These are phyloP conservation scores for Rhadina sibilatrix DNA, from an alignment of 2,113 vertebrate genomes.

Conservation along the genomic window DNA sequence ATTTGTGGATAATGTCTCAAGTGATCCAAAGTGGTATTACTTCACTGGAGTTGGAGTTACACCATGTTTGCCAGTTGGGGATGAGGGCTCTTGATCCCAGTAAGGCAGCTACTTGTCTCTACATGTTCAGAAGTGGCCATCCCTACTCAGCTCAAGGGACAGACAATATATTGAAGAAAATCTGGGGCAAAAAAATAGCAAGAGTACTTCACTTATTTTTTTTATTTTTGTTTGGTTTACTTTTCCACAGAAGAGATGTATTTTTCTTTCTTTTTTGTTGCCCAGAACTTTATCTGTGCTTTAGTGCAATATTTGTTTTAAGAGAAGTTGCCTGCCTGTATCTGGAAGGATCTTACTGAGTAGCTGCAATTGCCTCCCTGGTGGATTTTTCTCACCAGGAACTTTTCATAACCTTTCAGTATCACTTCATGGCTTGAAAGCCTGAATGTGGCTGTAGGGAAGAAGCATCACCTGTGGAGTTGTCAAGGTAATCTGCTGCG, in stretches of 20 bases:
- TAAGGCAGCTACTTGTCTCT: not conserved
- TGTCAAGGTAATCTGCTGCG: conserved; percentile 22
- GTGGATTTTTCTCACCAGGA: not conserved
- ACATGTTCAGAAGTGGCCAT: not conserved
- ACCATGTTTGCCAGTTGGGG: fast-evolving
- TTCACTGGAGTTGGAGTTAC: not conserved
- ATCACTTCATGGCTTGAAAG: not conserved
- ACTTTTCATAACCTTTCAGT: conserved; percentile 12
- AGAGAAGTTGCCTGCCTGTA: not conserved
- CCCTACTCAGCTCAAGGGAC: not conserved
- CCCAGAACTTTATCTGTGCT: not conserved
- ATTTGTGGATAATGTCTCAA: not conserved
- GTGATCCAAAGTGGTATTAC: not conserved
- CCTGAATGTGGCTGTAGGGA: not conserved
- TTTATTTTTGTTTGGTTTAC: not conserved
- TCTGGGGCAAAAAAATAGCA: not conserved
- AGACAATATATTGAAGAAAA: not conserved
- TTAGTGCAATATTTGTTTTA: not conserved
- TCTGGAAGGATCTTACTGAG: not conserved
- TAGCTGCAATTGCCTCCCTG: not conserved
- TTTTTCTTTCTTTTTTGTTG: not conserved
- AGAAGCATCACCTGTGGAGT: not conserved
- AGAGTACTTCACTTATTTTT: not conserved
- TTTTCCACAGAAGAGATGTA: not conserved
- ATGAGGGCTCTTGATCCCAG: not conserved